Conservation (phyloP, 2,797 vertebrate genomes). For the Macroramphosus scolopax region DNA sequence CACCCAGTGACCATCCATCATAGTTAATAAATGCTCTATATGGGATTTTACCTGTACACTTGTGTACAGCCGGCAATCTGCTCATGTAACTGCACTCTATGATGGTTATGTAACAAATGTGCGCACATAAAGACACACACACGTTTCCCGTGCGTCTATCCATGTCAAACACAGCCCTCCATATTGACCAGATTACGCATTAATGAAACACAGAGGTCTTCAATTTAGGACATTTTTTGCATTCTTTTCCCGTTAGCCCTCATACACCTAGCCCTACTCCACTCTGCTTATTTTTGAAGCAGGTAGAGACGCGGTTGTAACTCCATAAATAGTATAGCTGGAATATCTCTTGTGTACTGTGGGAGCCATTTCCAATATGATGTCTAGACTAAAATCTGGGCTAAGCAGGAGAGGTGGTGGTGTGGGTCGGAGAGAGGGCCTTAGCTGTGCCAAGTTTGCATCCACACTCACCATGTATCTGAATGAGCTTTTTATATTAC, state of each 20-base stretch:
- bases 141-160: neutral
- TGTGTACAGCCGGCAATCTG: constrained; percentile 16
- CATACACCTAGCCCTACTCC: constrained; percentile 36
- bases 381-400: constrained; percentile 86
- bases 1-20: neutral
- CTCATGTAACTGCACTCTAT: constrained; percentile 25
- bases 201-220: constrained; percentile 79
- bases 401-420: constrained; percentile 69
- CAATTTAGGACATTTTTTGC: constrained; percentile 53
- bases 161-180: constrained; percentile 59
- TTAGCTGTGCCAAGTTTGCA: constrained; percentile 79
- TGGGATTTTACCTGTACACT: too few species aligned
- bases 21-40: constrained; percentile 26
- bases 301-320: constrained; percentile 67
- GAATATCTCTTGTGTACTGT: constrained; percentile 74
- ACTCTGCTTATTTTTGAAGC: constrained; percentile 58
- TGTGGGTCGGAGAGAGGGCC: constrained; percentile 40
- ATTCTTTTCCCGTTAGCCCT: constrained; percentile 80
- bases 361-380: constrained; percentile 82
- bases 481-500: constrained; percentile 86
- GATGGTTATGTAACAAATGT: constrained; percentile 11
- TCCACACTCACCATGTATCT: constrained; percentile 82
- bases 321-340: constrained; percentile 68
- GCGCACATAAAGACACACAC: neutral
- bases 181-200: constrained; percentile 77